Evolutionary conservation across 2,888 invertebrate genomes (phyloP), one percentile per base, ranked within the genome.

Genomic region (Ormyrus labotus): DNA sequence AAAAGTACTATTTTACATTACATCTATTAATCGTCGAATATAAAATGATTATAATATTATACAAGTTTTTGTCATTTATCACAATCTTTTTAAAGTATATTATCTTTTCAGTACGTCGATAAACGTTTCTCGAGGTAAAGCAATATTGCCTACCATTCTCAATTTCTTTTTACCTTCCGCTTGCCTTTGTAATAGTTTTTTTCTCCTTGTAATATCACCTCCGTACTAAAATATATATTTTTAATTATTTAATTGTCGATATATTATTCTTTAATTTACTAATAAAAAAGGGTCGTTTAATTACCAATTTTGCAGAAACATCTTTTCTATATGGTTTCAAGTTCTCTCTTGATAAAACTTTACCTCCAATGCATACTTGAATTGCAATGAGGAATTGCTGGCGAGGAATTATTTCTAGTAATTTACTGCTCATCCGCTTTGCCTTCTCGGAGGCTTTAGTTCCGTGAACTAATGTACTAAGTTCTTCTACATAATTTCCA

Each of bases 131-230:
- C 97, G 94, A 3, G 99, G 98, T 85, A 99, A 92, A 86, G 95
- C 94, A 84, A 99, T 96, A 89, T 97, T 97, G 68, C 98, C 98
- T 81, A 98, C 93, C 93, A 95, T 94, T 87, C 96, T 94, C 96
- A 99, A 96, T 90, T 95, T 95, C 91, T 96, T 97, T 91, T 99
- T 99, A 7, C 99, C 99, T 86, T 98, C 98, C 0, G 96, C 93
- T 92, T 99, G 99, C 87, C 96, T 94, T 82, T 95, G 95, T 34
- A 99, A 91, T 53, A 99, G 92, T 90, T 99, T 99, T 93, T 95
- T 96, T 89, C 95, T 94, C 85, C 99, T 93, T 0, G 96, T 96
- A 2, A 97, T 93, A 91, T 99, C 99, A 13, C 98, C 98, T 0
- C 98, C 99, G 89, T 98, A 97, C 96, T 96, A 65, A 8, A 87